phyloP scores from a whole-genome alignment of 2,888 invertebrate genomes.

The Aleiodes testaceus region DNA sequence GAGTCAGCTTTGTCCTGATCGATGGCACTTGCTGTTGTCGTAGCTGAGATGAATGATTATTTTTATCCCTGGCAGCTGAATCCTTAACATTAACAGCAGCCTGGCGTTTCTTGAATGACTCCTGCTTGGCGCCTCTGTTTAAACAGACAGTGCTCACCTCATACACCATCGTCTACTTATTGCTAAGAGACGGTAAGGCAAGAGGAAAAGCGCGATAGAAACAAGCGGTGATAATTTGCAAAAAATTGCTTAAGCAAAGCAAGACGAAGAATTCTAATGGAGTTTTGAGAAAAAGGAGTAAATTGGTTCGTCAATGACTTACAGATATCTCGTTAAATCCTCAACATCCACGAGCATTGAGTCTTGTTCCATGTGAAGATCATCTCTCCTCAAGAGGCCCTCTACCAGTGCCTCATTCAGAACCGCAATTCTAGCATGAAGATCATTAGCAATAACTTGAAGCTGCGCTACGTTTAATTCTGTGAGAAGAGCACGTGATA shows the following conservation, averaged over 20 bases:
- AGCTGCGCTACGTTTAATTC: slow-evolving; percentile 96
- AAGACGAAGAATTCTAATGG: slow-evolving; percentile 11
- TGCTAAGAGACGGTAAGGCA: slow-evolving; percentile 61
- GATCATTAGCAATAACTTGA: slow-evolving; percentile 94
- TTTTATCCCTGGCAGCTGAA: slow-evolving; percentile 49
- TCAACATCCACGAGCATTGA: slow-evolving; percentile 98
- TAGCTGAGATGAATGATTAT: slow-evolving; percentile 37
- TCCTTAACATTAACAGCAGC: slow-evolving; percentile 49
- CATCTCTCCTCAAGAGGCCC: slow-evolving; percentile 93
- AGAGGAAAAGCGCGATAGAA: slow-evolving; percentile 51
- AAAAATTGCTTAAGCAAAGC: slow-evolving; percentile 30
- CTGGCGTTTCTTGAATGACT: slow-evolving; percentile 66
- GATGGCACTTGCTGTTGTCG: slow-evolving; percentile 32
- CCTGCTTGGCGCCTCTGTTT: slow-evolving; percentile 71
- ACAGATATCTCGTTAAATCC: slow-evolving; percentile 93
- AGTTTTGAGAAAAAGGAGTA: slow-evolving; percentile 14
- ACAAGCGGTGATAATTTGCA: slow-evolving; percentile 36
- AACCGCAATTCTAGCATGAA: slow-evolving; percentile 94
- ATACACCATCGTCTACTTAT: slow-evolving; percentile 62
- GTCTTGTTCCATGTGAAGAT: slow-evolving; percentile 98
- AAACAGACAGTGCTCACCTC: slow-evolving; percentile 59
- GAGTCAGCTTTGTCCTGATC: slow-evolving; percentile 34
- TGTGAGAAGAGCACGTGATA: slow-evolving; percentile 88
- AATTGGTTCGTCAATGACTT: slow-evolving; percentile 71
- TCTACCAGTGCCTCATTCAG: slow-evolving; percentile 93